A percentile compares a stretch with the other conserved stretches of the same genome.
Evolutionary conservation across 2,888 invertebrate genomes (phyloP).

Genomic region (Eustalomyia histrio): DNA sequence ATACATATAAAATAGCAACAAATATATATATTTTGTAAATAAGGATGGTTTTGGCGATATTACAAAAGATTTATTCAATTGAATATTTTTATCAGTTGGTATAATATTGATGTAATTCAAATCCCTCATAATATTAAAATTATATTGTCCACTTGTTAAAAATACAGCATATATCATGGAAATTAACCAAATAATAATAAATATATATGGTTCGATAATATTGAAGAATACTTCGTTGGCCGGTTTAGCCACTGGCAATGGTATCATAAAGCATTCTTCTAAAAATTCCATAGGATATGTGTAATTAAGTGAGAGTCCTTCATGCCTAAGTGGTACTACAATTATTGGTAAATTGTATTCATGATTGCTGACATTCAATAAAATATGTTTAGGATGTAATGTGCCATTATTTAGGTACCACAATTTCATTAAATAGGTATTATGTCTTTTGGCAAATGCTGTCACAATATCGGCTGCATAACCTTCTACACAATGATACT

Average conservation of each 20-base stretch:
- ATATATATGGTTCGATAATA: not conserved
- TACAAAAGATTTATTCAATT: constrained; percentile 45
- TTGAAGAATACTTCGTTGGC: constrained; percentile 1
- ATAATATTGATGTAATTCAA: not conserved
- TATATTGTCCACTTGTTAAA: not conserved
- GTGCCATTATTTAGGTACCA: too few species aligned
- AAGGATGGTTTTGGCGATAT: constrained; percentile 8
- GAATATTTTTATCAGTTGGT: constrained; percentile 32
- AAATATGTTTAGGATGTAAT: too few species aligned
- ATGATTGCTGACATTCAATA: too few species aligned
- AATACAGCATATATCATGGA: constrained; percentile 12
- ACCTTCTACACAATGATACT: constrained; percentile 57
- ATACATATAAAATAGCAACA: constrained; percentile 38
- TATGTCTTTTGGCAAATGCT: constrained; percentile 66
- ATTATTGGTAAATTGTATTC: not conserved
- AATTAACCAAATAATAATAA: constrained; percentile 8
- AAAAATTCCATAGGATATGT: constrained; percentile 48
- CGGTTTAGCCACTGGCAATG: not conserved
- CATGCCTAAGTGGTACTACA: constrained; percentile 58
- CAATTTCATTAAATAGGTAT: constrained; percentile 60
- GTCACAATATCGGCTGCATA: constrained; percentile 65
- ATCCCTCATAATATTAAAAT: not conserved
- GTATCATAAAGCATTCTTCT: constrained; percentile 34
- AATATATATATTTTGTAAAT: constrained; percentile 16
- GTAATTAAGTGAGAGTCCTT: constrained; percentile 35